phyloP scores from a whole-genome alignment of 2,888 invertebrate genomes.

The Leptothorax acervorum region DNA sequence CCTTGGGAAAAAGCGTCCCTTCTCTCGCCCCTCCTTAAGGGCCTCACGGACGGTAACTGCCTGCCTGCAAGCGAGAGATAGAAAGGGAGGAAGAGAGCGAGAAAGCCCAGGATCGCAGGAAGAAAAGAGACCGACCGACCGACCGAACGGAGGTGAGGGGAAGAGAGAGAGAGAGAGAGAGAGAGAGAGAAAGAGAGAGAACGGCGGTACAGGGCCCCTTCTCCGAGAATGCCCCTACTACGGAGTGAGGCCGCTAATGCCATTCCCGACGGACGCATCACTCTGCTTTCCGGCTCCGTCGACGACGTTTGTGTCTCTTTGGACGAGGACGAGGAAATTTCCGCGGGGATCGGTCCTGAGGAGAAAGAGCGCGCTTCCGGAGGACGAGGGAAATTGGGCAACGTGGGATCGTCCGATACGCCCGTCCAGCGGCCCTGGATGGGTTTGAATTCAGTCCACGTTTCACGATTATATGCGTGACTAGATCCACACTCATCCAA shows the following conservation, averaged over 20 bases:
- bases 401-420: conserved; percentile 24
- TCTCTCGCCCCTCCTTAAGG: conserved; percentile 59
- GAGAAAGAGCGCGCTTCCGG: background rate
- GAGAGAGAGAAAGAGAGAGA: background rate
- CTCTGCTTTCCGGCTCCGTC: conserved; percentile 63
- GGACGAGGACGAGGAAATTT: conserved; percentile 26
- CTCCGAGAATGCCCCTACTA: conserved; percentile 62
- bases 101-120: conserved; percentile 35
- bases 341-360: background rate
- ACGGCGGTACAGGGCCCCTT: conserved; percentile 54
- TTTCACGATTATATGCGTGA: conserved; percentile 88
- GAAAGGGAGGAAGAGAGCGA: conserved; percentile 18
- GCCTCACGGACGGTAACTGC: conserved; percentile 48
- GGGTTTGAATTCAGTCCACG: conserved; percentile 92
- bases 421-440: conserved; percentile 86
- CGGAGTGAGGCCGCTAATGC: conserved; percentile 60
- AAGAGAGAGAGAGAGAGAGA: background rate
- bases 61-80: conserved; percentile 2
- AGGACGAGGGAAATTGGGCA: background rate
- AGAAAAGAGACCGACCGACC: background rate
- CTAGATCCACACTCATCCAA: conserved; percentile 94
- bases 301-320: conserved; percentile 45
- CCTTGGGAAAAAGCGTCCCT: conserved; percentile 59
- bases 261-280: conserved; percentile 72
- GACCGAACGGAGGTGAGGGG: background rate